Base-by-base conservation (phyloP, 2,797 vertebrate genomes). In the Phoeniculus purpureus region DNA sequence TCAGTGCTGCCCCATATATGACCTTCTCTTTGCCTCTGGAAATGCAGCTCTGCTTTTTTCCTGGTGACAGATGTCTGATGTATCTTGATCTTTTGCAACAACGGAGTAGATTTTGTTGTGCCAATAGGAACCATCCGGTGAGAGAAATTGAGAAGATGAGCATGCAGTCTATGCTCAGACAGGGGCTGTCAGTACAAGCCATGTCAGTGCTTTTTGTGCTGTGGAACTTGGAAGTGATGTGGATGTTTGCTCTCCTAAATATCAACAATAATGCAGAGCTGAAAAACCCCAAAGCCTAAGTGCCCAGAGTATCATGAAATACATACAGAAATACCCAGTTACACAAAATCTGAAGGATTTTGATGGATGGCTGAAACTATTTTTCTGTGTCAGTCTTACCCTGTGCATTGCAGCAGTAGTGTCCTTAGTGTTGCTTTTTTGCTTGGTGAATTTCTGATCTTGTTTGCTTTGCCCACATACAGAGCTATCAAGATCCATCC, bases 401-500 rank as follows among this genome's bases (percentile, higher is more conserved):
- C 34, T 56, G 52, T 75, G 65, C 54, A 0, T 50, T 88, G 68
- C 78, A 93, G 70, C 59, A 82, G 32, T 19, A 29, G 48, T 32
- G 52, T n/a, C 26, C 64, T 81, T 16, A 52, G 37, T 66, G 32
- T 25, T 75, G 34, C 12, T 73, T 81, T 92, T 40, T 77, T 80
- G 22, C 55, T 92, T 90, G 20, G 22, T 73, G 50, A 80, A 40
- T 87, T 92, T 82, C 62, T 92, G 86, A 31, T 83, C n/a, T 67
- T 80, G 75, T 88, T 23, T 20, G 55, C 72, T 85, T 81, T 93
- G 84, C 62, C 68, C 26, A 3, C 52, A 62, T 74, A 52, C 40
- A 90, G 75, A 84, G 40, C 62, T 75, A 7, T 25, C 93, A 79
- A 81, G 73, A 85, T 67, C 48, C 56, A 73, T 95, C 89, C 90